phyloP scores from a whole-genome alignment of 2,113 vertebrate species.

The Corvus hawaiiensis region DNA sequence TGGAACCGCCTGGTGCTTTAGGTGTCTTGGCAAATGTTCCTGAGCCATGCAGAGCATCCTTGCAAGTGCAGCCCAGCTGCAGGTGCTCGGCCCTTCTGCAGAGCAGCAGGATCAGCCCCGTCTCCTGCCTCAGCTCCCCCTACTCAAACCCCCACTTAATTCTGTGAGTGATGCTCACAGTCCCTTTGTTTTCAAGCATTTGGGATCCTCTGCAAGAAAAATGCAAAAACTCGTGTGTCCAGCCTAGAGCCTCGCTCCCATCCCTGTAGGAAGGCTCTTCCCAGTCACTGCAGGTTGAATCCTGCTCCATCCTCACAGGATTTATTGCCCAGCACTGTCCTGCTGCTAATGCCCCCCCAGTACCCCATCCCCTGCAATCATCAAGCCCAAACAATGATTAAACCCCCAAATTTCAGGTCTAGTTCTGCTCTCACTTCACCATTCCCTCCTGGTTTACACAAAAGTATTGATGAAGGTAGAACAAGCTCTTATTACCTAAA shows the following conservation, averaged over 20 bases:
- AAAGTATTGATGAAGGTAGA: background rate
- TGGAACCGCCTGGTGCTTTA: background rate
- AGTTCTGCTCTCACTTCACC: background rate
- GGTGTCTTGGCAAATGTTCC: background rate
- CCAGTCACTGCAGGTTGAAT: background rate
- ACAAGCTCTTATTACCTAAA: background rate
- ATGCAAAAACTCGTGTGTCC: rapidly evolving
- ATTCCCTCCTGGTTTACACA: background rate
- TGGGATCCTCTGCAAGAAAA: background rate
- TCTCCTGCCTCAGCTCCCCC: background rate
- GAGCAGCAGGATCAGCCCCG: rapidly evolving
- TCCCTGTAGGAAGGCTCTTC: background rate
- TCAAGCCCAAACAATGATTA: background rate
- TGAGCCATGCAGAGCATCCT: background rate
- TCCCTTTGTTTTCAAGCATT: background rate
- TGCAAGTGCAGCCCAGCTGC: background rate
- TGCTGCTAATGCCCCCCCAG: background rate
- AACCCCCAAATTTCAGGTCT: background rate
- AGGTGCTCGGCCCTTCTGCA: background rate
- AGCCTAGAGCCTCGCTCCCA: background rate
- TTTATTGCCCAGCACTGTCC: background rate
- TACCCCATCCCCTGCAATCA: background rate
- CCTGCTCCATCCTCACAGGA: background rate
- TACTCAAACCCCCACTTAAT: rapidly evolving
- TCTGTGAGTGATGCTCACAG: background rate